Conservation (phyloP, 2,113 vertebrate genomes). For the Malurus alboscapulatus region DNA sequence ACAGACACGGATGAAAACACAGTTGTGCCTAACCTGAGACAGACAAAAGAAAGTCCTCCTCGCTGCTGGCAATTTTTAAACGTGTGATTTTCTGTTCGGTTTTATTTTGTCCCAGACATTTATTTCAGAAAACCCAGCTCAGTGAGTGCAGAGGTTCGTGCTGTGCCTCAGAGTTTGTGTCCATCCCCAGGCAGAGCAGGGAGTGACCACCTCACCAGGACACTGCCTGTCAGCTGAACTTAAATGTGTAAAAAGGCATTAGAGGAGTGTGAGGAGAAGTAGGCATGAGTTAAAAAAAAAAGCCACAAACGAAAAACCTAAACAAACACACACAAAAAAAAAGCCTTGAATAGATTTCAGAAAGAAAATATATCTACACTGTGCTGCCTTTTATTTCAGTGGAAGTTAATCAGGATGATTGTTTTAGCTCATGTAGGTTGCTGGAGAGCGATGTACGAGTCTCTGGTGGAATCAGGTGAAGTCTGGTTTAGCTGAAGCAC, state of each 20-base stretch:
- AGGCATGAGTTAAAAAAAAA: no score
- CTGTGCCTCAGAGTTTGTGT: not conserved
- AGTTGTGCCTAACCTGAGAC: not conserved
- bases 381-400: not conserved
- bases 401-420: not conserved
- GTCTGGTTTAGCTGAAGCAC: not conserved
- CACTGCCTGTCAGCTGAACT: not conserved
- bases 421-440: not conserved
- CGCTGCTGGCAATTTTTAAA: not conserved
- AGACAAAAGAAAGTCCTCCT: not conserved
- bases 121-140: not conserved
- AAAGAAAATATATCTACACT: not conserved
- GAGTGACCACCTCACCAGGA: not conserved
- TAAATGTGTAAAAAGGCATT: fast-evolving
- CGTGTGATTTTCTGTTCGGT: not conserved
- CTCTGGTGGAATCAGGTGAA: constrained; percentile 3
- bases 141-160: not conserved
- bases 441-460: not conserved
- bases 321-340: not conserved
- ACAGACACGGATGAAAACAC: not conserved
- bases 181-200: not conserved
- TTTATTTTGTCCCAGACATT: not conserved
- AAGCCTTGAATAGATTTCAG: not conserved
- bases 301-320: not conserved
- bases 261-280: no score